Evolutionary conservation across 2,797 vertebrate species (phyloP).

Genomic region (Anolis apletophallus): DNA sequence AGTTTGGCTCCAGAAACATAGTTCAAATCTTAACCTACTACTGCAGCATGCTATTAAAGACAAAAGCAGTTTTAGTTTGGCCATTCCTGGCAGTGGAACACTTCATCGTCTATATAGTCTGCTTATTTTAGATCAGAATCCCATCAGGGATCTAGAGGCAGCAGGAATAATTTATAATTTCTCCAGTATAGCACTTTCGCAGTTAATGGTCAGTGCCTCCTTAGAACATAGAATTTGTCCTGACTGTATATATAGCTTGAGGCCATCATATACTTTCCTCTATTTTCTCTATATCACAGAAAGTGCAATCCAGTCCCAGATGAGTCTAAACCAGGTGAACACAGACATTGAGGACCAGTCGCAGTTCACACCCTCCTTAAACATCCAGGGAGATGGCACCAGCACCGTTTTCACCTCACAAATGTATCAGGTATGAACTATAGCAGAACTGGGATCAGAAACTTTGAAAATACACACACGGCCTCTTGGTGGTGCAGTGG

Average conservation of each 20-base stretch:
- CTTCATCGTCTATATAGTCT: background rate
- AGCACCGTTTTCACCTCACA: slow-evolving; percentile 63
- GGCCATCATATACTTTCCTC: slow-evolving; percentile 23
- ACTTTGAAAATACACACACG: too few species aligned
- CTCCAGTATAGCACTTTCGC: rapidly evolving
- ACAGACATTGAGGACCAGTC: slow-evolving; percentile 56
- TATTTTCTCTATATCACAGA: slow-evolving; percentile 64
- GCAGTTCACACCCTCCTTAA: slow-evolving; percentile 58
- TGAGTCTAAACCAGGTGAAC: slow-evolving; percentile 63
- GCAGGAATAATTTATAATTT: background rate
- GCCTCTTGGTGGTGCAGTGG: too few species aligned
- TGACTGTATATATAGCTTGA: background rate
- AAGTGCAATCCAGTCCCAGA: slow-evolving; percentile 69
- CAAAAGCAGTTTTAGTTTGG: background rate
- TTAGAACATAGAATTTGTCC: background rate
- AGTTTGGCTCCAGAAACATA: background rate
- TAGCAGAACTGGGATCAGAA: background rate
- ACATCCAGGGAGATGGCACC: slow-evolving; percentile 68
- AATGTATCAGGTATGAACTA: slow-evolving; percentile 63
- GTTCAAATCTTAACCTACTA: background rate
- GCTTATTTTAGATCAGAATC: background rate
- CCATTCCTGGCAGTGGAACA: background rate
- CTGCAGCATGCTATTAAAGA: background rate
- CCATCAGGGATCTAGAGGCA: background rate
- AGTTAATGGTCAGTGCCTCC: background rate